These are phyloP conservation scores for Drosophila nigromelanica DNA, from an alignment of 1,140 invertebrate species.

Conservation along the genomic window DNA sequence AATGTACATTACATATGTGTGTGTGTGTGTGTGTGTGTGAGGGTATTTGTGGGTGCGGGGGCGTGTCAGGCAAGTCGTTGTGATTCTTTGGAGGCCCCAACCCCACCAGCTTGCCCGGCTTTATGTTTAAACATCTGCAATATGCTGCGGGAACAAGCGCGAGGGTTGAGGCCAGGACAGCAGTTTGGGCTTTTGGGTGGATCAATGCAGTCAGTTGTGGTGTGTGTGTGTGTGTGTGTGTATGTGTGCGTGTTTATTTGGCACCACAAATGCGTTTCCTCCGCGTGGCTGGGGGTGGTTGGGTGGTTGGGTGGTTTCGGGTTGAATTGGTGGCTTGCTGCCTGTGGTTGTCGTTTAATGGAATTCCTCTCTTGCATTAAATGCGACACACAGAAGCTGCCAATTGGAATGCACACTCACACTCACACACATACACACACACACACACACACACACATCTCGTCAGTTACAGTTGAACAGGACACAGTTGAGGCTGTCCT, in stretches of 20 bases:
- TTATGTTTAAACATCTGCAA: slow-evolving; percentile 78
- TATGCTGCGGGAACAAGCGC: slow-evolving; percentile 63
- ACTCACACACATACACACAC: slow-evolving; percentile 15
- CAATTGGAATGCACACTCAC: slow-evolving; percentile 65
- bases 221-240: slow-evolving; percentile 8
- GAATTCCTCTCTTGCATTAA: slow-evolving; percentile 80
- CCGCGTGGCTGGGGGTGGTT: slow-evolving; percentile 34
- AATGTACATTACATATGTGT: slow-evolving; percentile 32
- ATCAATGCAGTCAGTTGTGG: slow-evolving; percentile 62
- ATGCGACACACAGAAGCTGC: slow-evolving; percentile 81
- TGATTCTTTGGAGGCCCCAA: slow-evolving; percentile 60
- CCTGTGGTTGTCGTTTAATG: slow-evolving; percentile 81
- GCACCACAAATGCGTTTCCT: slow-evolving; percentile 80
- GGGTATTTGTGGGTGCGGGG: slow-evolving; percentile 10
- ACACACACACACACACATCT: slow-evolving; percentile 11
- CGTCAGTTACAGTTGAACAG: slow-evolving; percentile 40
- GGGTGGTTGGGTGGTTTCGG: slow-evolving; percentile 16
- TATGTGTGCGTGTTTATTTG: slow-evolving; percentile 70
- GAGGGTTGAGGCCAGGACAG: slow-evolving; percentile 11
- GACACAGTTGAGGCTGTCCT: slow-evolving; percentile 58
- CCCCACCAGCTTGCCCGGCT: slow-evolving; percentile 6
- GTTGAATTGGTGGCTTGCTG: slow-evolving; percentile 57
- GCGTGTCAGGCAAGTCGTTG: slow-evolving; percentile 53
- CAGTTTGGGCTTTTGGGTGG: slow-evolving; percentile 52
- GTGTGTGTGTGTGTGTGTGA: slow-evolving; percentile 10